Evolutionary conservation across 2,113 vertebrate genomes (phyloP).

Genomic region (Jacana jacana): DNA sequence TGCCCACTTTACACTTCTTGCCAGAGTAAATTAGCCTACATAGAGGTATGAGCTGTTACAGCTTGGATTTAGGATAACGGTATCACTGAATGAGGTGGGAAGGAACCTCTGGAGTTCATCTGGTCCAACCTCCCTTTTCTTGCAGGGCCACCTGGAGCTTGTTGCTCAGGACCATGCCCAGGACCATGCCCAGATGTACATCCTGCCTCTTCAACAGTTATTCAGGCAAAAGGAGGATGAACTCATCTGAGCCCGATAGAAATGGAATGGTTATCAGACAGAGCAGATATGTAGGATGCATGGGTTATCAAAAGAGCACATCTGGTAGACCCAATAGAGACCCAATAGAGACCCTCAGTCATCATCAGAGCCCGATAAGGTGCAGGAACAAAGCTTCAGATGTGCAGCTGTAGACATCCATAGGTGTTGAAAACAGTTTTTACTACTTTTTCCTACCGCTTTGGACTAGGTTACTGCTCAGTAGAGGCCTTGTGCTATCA

Average conservation of each 20-base stretch:
- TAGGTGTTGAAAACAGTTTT: background rate
- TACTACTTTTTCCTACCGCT: background rate
- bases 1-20: background rate
- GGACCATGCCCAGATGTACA: background rate
- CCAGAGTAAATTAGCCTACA: background rate
- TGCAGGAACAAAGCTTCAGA: background rate
- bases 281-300: background rate
- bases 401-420: background rate
- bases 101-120: background rate
- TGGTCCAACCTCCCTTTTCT: background rate
- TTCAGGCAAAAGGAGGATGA: background rate
- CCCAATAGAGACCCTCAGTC: background rate
- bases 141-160: background rate
- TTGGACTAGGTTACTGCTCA: background rate
- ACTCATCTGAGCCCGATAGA: background rate
- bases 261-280: background rate
- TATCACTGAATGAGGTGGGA: background rate
- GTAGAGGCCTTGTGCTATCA: background rate
- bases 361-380: background rate
- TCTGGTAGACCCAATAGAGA: background rate
- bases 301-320: background rate
- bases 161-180: background rate
- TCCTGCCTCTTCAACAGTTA: background rate
- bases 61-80: background rate
- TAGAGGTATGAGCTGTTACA: background rate